Evolutionary conservation across 2,113 vertebrate genomes (phyloP).

Genomic region (Lates calcarifer): DNA sequence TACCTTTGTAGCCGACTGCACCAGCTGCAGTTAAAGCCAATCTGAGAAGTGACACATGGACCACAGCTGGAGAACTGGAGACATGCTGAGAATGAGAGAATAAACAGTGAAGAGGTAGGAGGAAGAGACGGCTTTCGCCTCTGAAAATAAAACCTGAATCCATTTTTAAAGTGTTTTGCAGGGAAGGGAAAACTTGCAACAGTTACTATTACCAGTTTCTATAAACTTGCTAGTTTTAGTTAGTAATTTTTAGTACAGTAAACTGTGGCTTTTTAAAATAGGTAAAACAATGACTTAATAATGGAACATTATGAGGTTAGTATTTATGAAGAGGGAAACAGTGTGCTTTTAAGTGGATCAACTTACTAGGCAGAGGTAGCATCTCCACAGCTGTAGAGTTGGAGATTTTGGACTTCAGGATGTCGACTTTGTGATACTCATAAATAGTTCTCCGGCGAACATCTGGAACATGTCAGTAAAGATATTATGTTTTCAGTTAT

Average conservation of each 20-base stretch:
- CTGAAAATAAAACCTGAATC: not conserved
- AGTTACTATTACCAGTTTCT: not conserved
- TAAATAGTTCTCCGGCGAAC: constrained; percentile 96
- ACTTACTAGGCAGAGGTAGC: constrained; percentile 94
- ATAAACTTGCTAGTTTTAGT: not conserved
- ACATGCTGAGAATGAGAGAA: constrained; percentile 87
- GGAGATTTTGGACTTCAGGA: constrained; percentile 93
- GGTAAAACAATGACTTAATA: not conserved
- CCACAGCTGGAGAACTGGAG: constrained; percentile 94
- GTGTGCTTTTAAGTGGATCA: not conserved
- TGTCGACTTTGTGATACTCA: constrained; percentile 96
- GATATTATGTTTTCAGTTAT: not conserved
- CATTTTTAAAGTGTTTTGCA: not conserved
- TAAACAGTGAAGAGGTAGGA: constrained; percentile 2
- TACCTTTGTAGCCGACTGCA: constrained; percentile 96
- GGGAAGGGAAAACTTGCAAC: not conserved
- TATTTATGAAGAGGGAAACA: not conserved
- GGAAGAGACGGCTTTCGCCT: not conserved
- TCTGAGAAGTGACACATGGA: constrained; percentile 92
- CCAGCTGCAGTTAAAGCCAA: constrained; percentile 99
- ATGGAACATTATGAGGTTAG: not conserved
- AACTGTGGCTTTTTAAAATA: not conserved
- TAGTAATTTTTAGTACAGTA: not conserved
- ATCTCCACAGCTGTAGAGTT: constrained; percentile 92
- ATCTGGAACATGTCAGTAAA: constrained; percentile 80